Conservation (phyloP, 2,797 vertebrate genomes). For the Sciurus carolinensis region DNA sequence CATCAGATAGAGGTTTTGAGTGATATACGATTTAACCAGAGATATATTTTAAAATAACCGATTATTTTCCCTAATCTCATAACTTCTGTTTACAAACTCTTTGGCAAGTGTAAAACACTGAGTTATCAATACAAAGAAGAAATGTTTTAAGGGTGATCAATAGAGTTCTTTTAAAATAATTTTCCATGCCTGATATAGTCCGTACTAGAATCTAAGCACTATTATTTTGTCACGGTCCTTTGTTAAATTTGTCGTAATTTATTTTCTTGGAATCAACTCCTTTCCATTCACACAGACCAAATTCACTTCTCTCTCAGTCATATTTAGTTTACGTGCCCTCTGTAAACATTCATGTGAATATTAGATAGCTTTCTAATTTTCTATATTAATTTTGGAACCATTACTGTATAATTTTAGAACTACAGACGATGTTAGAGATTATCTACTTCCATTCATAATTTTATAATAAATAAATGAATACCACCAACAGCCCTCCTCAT, state of each 20-base stretch:
- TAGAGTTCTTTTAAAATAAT: background rate
- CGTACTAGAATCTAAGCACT: background rate
- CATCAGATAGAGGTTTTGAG: background rate
- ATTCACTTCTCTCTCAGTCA: constrained; percentile 2
- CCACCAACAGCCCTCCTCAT: background rate
- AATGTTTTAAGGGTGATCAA: background rate
- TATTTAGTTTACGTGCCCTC: background rate
- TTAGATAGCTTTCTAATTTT: constrained; percentile 48
- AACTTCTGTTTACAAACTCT: constrained; percentile 10
- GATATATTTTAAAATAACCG: constrained; percentile 13
- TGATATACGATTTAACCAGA: background rate
- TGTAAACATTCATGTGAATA: background rate
- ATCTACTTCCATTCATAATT: background rate
- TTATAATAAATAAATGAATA: background rate
- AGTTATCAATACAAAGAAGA: background rate
- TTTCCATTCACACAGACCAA: background rate
- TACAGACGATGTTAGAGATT: background rate
- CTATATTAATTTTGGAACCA: constrained; percentile 14
- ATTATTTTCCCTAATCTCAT: background rate
- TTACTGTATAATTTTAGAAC: background rate
- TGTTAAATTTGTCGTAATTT: constrained; percentile 6
- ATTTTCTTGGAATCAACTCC: background rate
- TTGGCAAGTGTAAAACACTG: background rate
- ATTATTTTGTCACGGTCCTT: background rate
- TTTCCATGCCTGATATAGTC: background rate